Conservation (phyloP, 2,797 vertebrate genomes). For the Galago senegalensis region DNA sequence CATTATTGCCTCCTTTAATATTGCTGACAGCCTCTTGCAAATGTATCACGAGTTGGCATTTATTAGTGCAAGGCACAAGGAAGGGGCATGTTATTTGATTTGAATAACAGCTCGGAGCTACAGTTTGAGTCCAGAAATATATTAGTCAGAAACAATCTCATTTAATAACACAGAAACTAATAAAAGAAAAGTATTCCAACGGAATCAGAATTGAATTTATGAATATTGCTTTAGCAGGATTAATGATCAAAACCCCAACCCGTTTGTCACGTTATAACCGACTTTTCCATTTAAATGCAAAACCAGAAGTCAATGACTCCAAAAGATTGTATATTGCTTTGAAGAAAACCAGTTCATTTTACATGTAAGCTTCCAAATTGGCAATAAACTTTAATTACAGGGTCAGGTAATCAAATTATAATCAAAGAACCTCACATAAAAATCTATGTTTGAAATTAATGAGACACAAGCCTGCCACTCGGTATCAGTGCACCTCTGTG, state of each 20-base stretch:
- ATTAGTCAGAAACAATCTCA: slow-evolving; percentile 99
- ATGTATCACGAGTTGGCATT: slow-evolving; percentile 99
- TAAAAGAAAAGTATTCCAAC: slow-evolving; percentile 97
- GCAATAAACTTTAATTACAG: slow-evolving; percentile 92
- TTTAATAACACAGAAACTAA: slow-evolving; percentile 99
- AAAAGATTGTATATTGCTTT: slow-evolving; percentile 89
- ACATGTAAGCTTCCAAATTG: slow-evolving; percentile 89
- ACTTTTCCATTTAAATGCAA: slow-evolving; percentile 93
- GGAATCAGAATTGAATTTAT: slow-evolving; percentile 99
- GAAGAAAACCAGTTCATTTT: slow-evolving; percentile 90
- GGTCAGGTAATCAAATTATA: slow-evolving; percentile 92
- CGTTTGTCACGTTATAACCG: slow-evolving; percentile 94
- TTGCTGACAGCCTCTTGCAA: slow-evolving; percentile 95
- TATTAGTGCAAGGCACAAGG: slow-evolving; percentile 99
- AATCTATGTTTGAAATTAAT: slow-evolving; percentile 92
- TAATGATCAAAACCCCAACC: slow-evolving; percentile 95
- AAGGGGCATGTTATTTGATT: slow-evolving; percentile 99
- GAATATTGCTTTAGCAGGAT: slow-evolving; percentile 98
- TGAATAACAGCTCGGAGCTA: slow-evolving; percentile 99
- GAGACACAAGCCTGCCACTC: slow-evolving; percentile 88
- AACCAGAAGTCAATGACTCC: slow-evolving; percentile 89
- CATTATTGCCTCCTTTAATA: slow-evolving; percentile 95
- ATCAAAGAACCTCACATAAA: slow-evolving; percentile 91
- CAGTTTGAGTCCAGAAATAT: slow-evolving; percentile 96
- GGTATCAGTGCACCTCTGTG: slow-evolving; percentile 87